These are phyloP conservation scores for Villa cingulata DNA, from an alignment of 2,888 invertebrate genomes.

Conservation along the genomic window DNA sequence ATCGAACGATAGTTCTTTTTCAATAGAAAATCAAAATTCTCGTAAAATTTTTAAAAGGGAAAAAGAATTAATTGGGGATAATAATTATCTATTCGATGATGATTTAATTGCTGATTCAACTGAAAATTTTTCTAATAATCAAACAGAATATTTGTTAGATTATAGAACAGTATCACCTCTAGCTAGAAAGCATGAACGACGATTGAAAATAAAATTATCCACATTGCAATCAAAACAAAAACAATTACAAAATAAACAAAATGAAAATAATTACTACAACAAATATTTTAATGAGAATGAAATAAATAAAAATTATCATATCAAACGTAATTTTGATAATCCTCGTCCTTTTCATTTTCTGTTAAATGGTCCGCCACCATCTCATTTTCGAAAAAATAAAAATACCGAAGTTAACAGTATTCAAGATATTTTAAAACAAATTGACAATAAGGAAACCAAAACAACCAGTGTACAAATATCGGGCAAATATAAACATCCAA, in stretches of 20 bases:
- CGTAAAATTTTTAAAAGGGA: background rate
- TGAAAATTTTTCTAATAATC: background rate
- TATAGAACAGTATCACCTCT: constrained; percentile 4
- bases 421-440: constrained; percentile 29
- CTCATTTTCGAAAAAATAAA: constrained; percentile 22
- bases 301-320: too few relatives aligned
- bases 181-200: background rate
- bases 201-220: constrained; percentile 5
- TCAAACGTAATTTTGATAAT: constrained; percentile 11
- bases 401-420: constrained; percentile 24
- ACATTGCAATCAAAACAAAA: background rate
- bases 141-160: constrained; percentile 9
- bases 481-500: constrained; percentile 31
- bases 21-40: background rate
- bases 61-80: background rate
- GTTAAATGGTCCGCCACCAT: constrained; percentile 28
- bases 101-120: background rate
- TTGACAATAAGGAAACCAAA: constrained; percentile 16
- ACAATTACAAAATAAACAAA: background rate
- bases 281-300: too few relatives aligned
- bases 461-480: constrained; percentile 29
- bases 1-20: background rate
- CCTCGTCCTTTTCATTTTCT: constrained; percentile 34
- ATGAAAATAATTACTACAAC: background rate
- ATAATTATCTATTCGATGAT: background rate